These are phyloP conservation scores for Halcyon leucocephala DNA, from an alignment of 2,797 vertebrate genomes.

Conservation along the genomic window DNA sequence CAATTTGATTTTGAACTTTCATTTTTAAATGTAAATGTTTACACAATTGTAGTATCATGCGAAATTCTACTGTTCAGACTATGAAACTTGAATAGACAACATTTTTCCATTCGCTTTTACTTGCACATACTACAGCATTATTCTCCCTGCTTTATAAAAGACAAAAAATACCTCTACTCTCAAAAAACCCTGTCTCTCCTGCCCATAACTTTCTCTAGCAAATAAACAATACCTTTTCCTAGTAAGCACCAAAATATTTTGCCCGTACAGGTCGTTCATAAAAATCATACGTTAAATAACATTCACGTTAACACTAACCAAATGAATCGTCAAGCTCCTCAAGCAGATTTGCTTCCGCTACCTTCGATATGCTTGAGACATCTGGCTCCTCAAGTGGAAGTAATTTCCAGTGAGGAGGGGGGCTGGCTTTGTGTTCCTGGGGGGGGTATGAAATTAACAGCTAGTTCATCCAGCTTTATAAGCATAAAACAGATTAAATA, in stretches of 20 bases:
- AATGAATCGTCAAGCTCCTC: conserved; percentile 73
- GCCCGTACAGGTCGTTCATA: not conserved
- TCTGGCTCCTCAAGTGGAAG: conserved; percentile 42
- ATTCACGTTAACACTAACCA: conserved; percentile 68
- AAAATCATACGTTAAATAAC: not conserved
- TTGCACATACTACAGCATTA: not conserved
- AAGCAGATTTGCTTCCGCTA: conserved; percentile 34
- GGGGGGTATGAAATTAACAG: not conserved
- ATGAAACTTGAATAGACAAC: not conserved
- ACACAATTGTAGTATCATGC: not conserved
- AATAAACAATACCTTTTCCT: not conserved
- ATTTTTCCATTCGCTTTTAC: not conserved
- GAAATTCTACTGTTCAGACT: not conserved
- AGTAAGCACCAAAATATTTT: not conserved
- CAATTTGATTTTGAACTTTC: not conserved
- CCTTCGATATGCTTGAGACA: conserved; percentile 62
- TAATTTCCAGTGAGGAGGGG: not conserved
- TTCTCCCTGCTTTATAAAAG: not conserved
- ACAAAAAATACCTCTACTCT: not conserved
- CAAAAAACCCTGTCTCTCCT: not conserved
- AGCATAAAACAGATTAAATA: not conserved
- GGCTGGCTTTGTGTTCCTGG: not conserved
- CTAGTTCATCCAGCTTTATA: not conserved
- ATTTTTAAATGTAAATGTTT: not conserved
- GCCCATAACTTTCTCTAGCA: not conserved